Evolutionary conservation across 23 tunicate genomes (phyloP), one percentile per base, ranked within the genome.

Genomic region (Clavelina lepadiformis): DNA sequence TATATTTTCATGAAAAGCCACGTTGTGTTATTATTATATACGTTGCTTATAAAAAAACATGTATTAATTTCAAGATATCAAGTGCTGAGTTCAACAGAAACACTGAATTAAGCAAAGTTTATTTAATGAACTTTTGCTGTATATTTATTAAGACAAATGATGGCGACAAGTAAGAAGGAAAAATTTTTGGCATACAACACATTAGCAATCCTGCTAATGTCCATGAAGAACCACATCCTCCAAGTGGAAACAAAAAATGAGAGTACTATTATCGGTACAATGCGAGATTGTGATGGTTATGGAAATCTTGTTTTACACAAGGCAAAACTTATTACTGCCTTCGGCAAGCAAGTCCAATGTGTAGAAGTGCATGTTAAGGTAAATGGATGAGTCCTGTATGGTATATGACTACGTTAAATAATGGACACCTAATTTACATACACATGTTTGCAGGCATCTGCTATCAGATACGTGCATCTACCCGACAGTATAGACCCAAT

Each of bases 191-290:
- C 77, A 4, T 3, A 35, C 8, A 80, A 80, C 56, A 70, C 86
- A 21, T 26, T 80, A 27, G 33, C 78, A 41, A 72, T 61, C 5
- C 56, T 80, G 19, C 38, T 80, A 18, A 62, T 71, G 35, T 77
- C 77, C 3, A 70, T 80, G 78, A 61, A 47, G 30, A 51, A 63
- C 26, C 51, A 49, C 1, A 29, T 15, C 3, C 65, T 80, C 8
- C 34, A 37, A 15, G 72, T 80, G 3, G 86, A 80, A 63, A 80
- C 78, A 22, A 71, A 50, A 61, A 70, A 80, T 51, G 78, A 80
- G 38, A 58, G 63, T 24, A 38, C 51, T 0, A 63, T 71, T 37
- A 19, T 49, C 11, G 86, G 86, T 1, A 51, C 22, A 22, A 29
- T 80, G 32, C 56, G 33, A 11, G 46, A 80, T 11, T 37, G 38